phyloP scores from a whole-genome alignment of 2,888 invertebrate genomes.

The Sinohyriopsis cumingii region DNA sequence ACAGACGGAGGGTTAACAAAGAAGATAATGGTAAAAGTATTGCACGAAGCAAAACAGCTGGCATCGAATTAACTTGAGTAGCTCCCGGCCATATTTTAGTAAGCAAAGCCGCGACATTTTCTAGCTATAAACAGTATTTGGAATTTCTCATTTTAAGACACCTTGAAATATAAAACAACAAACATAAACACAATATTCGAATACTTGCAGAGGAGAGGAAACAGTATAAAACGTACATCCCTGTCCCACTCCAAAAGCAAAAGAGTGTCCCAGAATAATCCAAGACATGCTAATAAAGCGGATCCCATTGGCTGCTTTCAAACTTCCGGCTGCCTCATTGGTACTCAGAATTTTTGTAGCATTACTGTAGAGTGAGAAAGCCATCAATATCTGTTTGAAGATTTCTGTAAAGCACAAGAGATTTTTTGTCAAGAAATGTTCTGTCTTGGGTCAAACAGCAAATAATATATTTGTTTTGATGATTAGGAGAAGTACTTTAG shows the following conservation, averaged over 20 bases:
- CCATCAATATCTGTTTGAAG: constrained; percentile 19
- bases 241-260: constrained; percentile 13
- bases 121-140: no score
- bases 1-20: no score
- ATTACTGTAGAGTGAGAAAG: constrained; percentile 50
- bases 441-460: no score
- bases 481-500: no score
- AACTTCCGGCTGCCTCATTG: constrained; percentile 31
- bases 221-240: not conserved
- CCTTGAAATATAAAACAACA: no score
- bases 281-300: constrained; percentile 72
- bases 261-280: constrained; percentile 63
- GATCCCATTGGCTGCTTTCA: constrained; percentile 82
- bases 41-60: no score
- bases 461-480: no score
- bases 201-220: not conserved
- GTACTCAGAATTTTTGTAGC: constrained; percentile 43
- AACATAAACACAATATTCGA: not conserved
- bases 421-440: not conserved
- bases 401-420: constrained; percentile 12
- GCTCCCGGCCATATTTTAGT: no score
- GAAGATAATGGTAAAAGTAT: no score
- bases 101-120: no score
- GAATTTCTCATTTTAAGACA: no score
- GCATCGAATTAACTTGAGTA: no score